A percentile compares a stretch with the other conserved stretches of the same genome.
phyloP scores from a whole-genome alignment of 2,797 vertebrate species.

The Gila robusta region DNA sequence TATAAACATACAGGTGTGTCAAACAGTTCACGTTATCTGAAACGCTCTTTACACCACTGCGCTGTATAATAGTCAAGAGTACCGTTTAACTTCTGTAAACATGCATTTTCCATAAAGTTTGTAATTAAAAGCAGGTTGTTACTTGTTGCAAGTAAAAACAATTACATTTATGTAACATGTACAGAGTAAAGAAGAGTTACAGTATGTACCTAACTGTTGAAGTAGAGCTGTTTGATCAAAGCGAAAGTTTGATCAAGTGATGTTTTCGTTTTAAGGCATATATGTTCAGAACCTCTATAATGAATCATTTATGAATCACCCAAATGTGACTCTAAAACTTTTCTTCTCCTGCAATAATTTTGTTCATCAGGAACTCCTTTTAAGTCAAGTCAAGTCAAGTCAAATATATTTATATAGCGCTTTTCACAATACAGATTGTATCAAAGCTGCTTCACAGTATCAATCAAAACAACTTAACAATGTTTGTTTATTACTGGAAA shows the following conservation, averaged over 20 bases:
- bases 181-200: background rate
- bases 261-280: background rate
- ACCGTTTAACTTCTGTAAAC: conserved; percentile 10
- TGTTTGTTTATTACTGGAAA: too few relatives aligned
- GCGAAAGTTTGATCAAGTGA: too few relatives aligned
- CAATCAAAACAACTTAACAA: too few relatives aligned
- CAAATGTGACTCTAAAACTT: background rate
- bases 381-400: too few relatives aligned
- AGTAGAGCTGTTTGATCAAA: background rate
- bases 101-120: conserved; percentile 4
- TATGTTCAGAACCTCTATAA: background rate
- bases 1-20: conserved; percentile 5
- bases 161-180: background rate
- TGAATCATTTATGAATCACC: conserved; percentile 2
- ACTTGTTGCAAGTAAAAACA: background rate
- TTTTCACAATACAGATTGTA: too few relatives aligned
- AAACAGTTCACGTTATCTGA: background rate
- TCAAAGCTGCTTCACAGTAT: too few relatives aligned
- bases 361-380: background rate
- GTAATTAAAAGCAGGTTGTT: background rate
- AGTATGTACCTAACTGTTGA: background rate
- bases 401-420: too few relatives aligned
- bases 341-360: background rate
- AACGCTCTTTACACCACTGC: background rate
- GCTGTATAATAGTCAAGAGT: background rate